Evolutionary conservation across 1,140 invertebrate species (phyloP).

Genomic region (Leptinotarsa undecemlineata): DNA sequence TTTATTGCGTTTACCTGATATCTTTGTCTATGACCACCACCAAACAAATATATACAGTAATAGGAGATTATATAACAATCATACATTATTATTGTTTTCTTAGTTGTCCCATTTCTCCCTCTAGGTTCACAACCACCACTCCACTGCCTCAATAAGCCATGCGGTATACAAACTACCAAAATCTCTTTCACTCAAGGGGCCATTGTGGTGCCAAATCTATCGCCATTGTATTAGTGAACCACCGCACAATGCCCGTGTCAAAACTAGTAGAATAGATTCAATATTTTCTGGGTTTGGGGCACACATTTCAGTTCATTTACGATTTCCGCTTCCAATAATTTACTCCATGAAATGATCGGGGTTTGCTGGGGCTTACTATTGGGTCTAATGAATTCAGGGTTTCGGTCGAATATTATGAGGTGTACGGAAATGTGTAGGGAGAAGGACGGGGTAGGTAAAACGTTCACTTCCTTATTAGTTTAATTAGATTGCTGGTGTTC

Average conservation of each 20-base stretch:
- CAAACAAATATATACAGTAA: too few species aligned
- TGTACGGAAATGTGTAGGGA: not conserved
- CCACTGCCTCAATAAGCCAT: conserved; percentile 12
- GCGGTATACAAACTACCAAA: conserved; percentile 25
- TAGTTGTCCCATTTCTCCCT: too few species aligned
- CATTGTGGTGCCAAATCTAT: conserved; percentile 26
- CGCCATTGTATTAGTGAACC: conserved; percentile 31
- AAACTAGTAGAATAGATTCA: conserved; percentile 21
- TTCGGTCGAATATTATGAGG: not conserved
- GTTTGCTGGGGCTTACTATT: not conserved
- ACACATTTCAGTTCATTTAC: conserved; percentile 1
- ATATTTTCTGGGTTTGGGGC: conserved; percentile 16
- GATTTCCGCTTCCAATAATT: conserved; percentile 5
- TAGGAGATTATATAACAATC: too few species aligned
- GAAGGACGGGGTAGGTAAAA: not conserved
- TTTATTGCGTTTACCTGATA: too few species aligned
- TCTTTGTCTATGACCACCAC: too few species aligned
- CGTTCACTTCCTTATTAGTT: too few species aligned
- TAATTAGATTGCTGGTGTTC: too few species aligned
- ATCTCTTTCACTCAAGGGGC: conserved; percentile 16
- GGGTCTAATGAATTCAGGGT: not conserved
- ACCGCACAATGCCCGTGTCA: conserved; percentile 20
- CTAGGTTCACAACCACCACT: too few species aligned
- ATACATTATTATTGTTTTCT: too few species aligned
- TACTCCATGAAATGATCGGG: not conserved